Percentiles rank a stretch among this genome's conserved stretches.
Evolutionary conservation across 1,140 invertebrate species (phyloP).

Genomic region (Monochamus saltuarius): DNA sequence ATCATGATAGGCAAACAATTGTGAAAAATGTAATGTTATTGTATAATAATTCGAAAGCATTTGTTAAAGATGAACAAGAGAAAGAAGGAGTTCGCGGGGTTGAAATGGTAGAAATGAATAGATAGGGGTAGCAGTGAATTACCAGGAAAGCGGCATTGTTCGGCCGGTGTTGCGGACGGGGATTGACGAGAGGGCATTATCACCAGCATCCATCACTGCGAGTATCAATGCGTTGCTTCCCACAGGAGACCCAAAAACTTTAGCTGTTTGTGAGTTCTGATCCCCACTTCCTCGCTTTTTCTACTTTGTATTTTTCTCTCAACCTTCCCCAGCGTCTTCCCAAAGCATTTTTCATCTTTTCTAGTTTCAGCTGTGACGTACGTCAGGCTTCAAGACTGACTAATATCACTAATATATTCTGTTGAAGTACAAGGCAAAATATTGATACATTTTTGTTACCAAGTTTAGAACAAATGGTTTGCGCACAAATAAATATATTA

Average conservation of each 20-base stretch:
- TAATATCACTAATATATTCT: conserved; percentile 9
- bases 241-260: conserved; percentile 52
- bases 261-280: conserved; percentile 45
- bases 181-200: conserved; percentile 55
- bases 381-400: conserved; percentile 42
- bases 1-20: conserved; percentile 21
- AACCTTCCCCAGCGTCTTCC: conserved; percentile 39
- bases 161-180: conserved; percentile 51
- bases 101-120: conserved; percentile 44
- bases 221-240: conserved; percentile 53
- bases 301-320: conserved; percentile 47
- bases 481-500: no score
- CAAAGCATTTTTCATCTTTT: conserved; percentile 50
- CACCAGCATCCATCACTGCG: conserved; percentile 52
- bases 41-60: conserved; percentile 45
- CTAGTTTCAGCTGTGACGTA: conserved; percentile 49
- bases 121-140: conserved; percentile 50
- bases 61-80: conserved; percentile 45
- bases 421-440: neutral
- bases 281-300: conserved; percentile 40
- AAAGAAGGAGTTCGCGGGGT: conserved; percentile 21
- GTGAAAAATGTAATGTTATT: conserved; percentile 44
- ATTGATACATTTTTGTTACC: no score
- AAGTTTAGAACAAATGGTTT: no score
- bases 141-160: conserved; percentile 50